Evolutionary conservation across 2,888 invertebrate genomes (phyloP).

Genomic region (Galerucella calmariensis): DNA sequence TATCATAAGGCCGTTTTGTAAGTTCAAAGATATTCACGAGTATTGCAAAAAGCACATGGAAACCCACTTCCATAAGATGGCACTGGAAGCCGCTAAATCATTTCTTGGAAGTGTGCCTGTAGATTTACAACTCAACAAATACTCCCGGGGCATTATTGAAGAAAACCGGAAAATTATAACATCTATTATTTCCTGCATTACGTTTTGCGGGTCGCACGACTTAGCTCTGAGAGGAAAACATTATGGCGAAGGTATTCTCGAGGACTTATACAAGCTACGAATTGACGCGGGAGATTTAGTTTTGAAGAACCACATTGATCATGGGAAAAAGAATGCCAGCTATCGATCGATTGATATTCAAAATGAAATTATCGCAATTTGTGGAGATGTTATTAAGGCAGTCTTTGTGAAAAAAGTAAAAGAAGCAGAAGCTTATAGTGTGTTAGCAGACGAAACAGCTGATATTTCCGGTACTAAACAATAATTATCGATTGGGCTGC

Average conservation of each 20-base stretch:
- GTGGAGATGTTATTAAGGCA: slow-evolving; percentile 45
- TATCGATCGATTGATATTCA: too few relatives aligned
- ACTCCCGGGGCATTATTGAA: slow-evolving; percentile 44
- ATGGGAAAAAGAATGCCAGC: slow-evolving; percentile 23
- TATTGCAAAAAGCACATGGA: slow-evolving; percentile 37
- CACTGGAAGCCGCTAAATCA: too few relatives aligned
- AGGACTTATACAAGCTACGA: slow-evolving; percentile 48
- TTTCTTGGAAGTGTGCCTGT: slow-evolving; percentile 13
- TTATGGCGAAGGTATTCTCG: slow-evolving; percentile 46
- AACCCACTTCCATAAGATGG: too few relatives aligned
- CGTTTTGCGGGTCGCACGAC: slow-evolving; percentile 33
- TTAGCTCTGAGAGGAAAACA: slow-evolving; percentile 38
- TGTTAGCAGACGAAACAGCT: slow-evolving; percentile 53
- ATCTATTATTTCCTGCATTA: slow-evolving; percentile 49
- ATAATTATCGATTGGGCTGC: slow-evolving; percentile 52
- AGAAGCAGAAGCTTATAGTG: slow-evolving; percentile 43
- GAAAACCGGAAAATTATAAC: slow-evolving; percentile 47
- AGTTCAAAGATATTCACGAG: slow-evolving; percentile 36
- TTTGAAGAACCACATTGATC: slow-evolving; percentile 53
- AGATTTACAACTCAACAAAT: slow-evolving; percentile 39
- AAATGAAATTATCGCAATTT: slow-evolving; percentile 10
- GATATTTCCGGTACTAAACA: slow-evolving; percentile 53
- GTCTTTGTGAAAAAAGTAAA: slow-evolving; percentile 47
- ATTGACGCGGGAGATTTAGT: slow-evolving; percentile 49
- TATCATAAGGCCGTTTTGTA: slow-evolving; percentile 46